Evolutionary conservation across 2,888 invertebrate genomes (phyloP).

Genomic region (Drosophila antonietae): DNA sequence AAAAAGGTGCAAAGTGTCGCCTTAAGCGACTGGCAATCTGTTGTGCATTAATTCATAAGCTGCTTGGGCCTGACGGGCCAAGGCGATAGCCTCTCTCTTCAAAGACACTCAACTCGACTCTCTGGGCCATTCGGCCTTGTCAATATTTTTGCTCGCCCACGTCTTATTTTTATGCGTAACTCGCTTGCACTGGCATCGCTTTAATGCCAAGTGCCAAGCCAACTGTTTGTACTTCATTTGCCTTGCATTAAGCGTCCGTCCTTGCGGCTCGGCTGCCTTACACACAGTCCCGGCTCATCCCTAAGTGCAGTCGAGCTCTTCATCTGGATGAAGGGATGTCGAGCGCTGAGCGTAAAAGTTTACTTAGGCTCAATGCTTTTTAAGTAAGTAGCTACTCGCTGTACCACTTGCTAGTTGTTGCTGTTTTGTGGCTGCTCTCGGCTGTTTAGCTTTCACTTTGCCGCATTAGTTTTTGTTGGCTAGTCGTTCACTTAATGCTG

Average conservation of each 20-base stretch:
- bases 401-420: constrained; percentile 46
- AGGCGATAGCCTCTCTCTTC: constrained; percentile 20
- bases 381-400: constrained; percentile 75
- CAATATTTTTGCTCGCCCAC: constrained; percentile 64
- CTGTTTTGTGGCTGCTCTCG: constrained; percentile 51
- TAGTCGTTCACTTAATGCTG: constrained; percentile 60
- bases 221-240: constrained; percentile 75
- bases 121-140: constrained; percentile 53
- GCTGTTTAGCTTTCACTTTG: constrained; percentile 76
- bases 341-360: constrained; percentile 68
- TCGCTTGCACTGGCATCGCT: constrained; percentile 73
- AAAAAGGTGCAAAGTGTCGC: constrained; percentile 77
- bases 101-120: constrained; percentile 12
- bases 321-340: constrained; percentile 24
- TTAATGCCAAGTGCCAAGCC: constrained; percentile 57
- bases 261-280: constrained; percentile 34
- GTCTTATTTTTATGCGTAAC: constrained; percentile 64
- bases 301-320: constrained; percentile 74
- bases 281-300: constrained; percentile 44
- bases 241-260: constrained; percentile 71
- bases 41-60: constrained; percentile 81
- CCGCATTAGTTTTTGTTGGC: constrained; percentile 65
- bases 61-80: constrained; percentile 68
- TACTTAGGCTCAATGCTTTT: constrained; percentile 80
- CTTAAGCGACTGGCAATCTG: constrained; percentile 72